phyloP scores from a whole-genome alignment of 2,888 invertebrate genomes.

The Fragum fragum region DNA sequence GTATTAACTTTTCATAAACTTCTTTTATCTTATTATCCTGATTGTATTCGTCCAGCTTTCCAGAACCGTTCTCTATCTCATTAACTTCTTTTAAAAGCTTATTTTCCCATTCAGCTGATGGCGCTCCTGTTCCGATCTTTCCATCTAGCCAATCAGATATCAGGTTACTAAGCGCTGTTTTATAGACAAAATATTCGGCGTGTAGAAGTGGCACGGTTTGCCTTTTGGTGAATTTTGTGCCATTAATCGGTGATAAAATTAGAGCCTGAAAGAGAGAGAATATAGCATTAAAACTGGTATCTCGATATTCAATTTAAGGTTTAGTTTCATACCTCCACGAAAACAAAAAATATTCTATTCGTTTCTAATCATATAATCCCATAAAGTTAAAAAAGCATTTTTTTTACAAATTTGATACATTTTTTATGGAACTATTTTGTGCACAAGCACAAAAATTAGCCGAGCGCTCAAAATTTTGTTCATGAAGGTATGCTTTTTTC shows the following conservation, averaged over 20 bases:
- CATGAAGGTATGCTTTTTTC: too few species aligned
- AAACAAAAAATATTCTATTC: too few species aligned
- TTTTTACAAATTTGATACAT: too few species aligned
- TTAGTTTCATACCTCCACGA: too few species aligned
- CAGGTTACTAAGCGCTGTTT: neutral
- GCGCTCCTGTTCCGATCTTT: slow-evolving; percentile 42
- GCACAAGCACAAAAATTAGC: too few species aligned
- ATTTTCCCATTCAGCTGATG: slow-evolving; percentile 41
- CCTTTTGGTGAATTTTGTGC: neutral
- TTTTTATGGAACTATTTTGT: too few species aligned
- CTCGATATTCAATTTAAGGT: too few species aligned
- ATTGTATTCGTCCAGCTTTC: neutral
- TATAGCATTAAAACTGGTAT: too few species aligned
- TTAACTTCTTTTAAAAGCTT: neutral
- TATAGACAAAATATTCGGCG: neutral
- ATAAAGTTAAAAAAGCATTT: too few species aligned
- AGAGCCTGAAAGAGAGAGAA: neutral
- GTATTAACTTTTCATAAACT: slow-evolving; percentile 41
- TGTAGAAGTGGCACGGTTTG: neutral
- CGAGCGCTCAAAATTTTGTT: too few species aligned
- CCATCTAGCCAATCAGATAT: slow-evolving; percentile 44
- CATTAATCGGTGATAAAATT: neutral
- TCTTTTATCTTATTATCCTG: slow-evolving; percentile 5
- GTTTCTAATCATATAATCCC: too few species aligned
- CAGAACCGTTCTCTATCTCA: neutral